These are phyloP conservation scores for Actinostola sp. DNA, from an alignment of 92 coral and sea anemone genomes.

Conservation along the genomic window DNA sequence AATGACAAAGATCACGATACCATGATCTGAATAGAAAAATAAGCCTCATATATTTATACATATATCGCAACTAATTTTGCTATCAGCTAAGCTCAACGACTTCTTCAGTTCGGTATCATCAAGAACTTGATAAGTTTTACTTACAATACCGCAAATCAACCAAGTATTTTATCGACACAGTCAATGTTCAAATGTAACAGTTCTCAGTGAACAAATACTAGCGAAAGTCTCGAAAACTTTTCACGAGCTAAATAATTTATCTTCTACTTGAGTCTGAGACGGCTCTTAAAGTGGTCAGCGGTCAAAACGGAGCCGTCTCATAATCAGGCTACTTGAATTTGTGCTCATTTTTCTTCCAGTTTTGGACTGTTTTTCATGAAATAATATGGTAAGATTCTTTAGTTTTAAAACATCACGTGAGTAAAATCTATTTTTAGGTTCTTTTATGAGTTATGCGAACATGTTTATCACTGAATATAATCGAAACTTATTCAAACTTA, in stretches of 20 bases:
- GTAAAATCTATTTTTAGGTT: too few species aligned
- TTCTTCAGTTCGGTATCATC: not conserved
- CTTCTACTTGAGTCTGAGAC: not conserved
- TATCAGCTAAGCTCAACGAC: not conserved
- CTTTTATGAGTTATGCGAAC: too few species aligned
- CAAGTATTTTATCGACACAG: not conserved
- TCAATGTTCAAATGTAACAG: too few species aligned
- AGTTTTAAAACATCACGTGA: too few species aligned
- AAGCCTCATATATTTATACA: constrained; percentile 17
- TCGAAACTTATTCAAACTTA: too few species aligned
- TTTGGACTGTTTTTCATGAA: too few species aligned
- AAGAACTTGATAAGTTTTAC: not conserved
- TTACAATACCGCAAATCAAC: not conserved
- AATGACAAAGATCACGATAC: constrained; percentile 27
- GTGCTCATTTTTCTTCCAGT: too few species aligned
- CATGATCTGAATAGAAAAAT: constrained; percentile 35
- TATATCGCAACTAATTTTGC: not conserved
- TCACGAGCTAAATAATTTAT: constrained; percentile 4
- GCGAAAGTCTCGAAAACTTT: not conserved
- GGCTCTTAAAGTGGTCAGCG: not conserved
- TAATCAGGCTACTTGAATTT: too few species aligned
- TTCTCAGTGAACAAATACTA: not conserved
- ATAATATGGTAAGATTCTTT: too few species aligned
- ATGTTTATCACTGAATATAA: too few species aligned
- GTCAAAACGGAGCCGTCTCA: too few species aligned